Base-by-base conservation (phyloP, 2,797 vertebrate species). In the Hypotaenidia philippensis region DNA sequence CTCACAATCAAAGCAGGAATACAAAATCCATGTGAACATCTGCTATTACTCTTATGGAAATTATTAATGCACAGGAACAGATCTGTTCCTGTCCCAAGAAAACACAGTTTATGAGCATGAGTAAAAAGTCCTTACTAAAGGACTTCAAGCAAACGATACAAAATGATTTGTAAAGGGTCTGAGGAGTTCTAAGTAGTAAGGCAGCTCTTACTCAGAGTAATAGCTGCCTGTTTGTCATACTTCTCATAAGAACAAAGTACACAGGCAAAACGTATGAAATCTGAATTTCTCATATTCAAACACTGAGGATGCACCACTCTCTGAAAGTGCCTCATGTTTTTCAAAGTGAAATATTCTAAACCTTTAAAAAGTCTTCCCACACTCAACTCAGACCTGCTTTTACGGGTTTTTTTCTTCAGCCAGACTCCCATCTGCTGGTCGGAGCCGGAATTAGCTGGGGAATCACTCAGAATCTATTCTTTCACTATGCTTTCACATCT, bases 361-460 rank as follows among this genome's bases (percentile, higher is more conserved):
- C n/a, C 68, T 83, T 50, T 32, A 81, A 89, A 79, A 86, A 41
- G 36, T 38, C 68, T 78, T 61, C 31, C 44, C 52, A 60, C n/a
- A 23, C 27, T 63, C 79, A 84, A 80, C 1, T 3, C 0, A 32
- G 13, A 70, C 5, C 6, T 26, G 34, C 31, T 68, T 68, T 56
- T 14, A 13, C 11, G 4, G 0, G 22, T 21, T 19, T 68, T 78
- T 36, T 45, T 5, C 41, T 85, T 91, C 75, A 70, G 52, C 31
- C 27, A 65, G 22, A 52, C 89, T 81, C 94, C 94, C 92, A 93
- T 40, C 93, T 95, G 84, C 84, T 92, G 94, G 94, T 56, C 27
- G 4, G 44, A 89, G 78, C 6, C 5, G 15, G 50, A 84, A 85
- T 13, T 23, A 89, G 29, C n/a, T 7, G 9, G 16, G 40, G 12